phyloP scores from a whole-genome alignment of 64 coral and sea anemone genomes.

The Dendrophyllia cribrosa region DNA sequence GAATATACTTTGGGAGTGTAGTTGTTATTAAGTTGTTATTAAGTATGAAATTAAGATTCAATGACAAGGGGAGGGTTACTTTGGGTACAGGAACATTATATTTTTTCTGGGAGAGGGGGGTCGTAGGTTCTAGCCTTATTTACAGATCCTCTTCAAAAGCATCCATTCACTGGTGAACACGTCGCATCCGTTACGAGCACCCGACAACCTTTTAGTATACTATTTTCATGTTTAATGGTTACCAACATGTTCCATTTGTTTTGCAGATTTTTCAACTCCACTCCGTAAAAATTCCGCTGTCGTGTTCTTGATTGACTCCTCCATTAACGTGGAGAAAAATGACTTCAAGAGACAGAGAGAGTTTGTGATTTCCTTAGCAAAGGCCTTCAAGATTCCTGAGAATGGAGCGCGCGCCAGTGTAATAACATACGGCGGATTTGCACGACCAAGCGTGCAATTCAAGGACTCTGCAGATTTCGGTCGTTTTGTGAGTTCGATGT shows the following conservation, averaged over 20 bases:
- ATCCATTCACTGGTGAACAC: too few relatives aligned
- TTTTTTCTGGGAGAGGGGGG: too few relatives aligned
- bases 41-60: too few relatives aligned
- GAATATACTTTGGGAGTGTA: too few relatives aligned
- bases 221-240: background rate
- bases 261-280: slow-evolving; percentile 63
- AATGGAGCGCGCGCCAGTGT: slow-evolving; percentile 64
- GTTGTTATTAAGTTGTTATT: too few relatives aligned
- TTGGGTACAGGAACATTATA: too few relatives aligned
- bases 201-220: too few relatives aligned
- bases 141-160: too few relatives aligned
- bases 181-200: too few relatives aligned
- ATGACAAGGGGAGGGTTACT: too few relatives aligned
- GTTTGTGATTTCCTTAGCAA: slow-evolving; percentile 53
- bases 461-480: slow-evolving; percentile 25
- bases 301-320: slow-evolving; percentile 60
- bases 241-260: background rate
- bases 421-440: slow-evolving; percentile 67
- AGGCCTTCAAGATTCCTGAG: slow-evolving; percentile 37
- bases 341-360: slow-evolving; percentile 63
- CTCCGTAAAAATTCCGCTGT: slow-evolving; percentile 33
- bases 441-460: slow-evolving; percentile 18
- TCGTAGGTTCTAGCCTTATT: too few relatives aligned
- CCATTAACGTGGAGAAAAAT: slow-evolving; percentile 22
- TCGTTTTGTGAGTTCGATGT: background rate